These are phyloP conservation scores for Stichopus horrens DNA, from an alignment of 53 echinoderm and acorn worm genomes.

Conservation along the genomic window DNA sequence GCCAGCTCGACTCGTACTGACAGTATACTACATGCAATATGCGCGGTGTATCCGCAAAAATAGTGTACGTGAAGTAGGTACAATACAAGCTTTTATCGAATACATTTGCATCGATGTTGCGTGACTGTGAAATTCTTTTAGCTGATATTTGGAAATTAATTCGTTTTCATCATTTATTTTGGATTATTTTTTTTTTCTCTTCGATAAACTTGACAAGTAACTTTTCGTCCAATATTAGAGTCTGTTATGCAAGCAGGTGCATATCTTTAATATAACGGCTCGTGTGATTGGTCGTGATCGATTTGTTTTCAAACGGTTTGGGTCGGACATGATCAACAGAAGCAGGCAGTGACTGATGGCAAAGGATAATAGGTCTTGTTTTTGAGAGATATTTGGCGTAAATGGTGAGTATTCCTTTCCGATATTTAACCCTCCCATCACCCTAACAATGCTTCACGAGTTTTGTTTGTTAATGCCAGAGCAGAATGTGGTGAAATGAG, in stretches of 20 bases:
- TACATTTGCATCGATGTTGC: too few relatives aligned
- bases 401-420: constrained; percentile 22
- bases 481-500: constrained; percentile 11
- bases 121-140: too few relatives aligned
- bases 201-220: neutral
- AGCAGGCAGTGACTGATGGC: neutral
- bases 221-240: constrained; percentile 5
- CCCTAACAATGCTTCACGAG: neutral
- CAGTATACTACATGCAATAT: too few relatives aligned
- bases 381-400: neutral
- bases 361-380: neutral
- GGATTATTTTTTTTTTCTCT: too few relatives aligned
- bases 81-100: too few relatives aligned
- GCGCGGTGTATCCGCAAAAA: too few relatives aligned
- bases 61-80: too few relatives aligned
- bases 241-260: constrained; percentile 7
- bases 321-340: neutral
- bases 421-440: neutral
- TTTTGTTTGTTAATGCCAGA: neutral
- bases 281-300: constrained; percentile 8
- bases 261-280: neutral
- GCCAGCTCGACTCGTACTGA: too few relatives aligned
- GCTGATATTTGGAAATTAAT: too few relatives aligned
- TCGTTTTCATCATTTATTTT: too few relatives aligned
- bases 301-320: constrained; percentile 36